Base-by-base conservation (phyloP, 1,140 invertebrate genomes). In the Drosophila burlai region DNA sequence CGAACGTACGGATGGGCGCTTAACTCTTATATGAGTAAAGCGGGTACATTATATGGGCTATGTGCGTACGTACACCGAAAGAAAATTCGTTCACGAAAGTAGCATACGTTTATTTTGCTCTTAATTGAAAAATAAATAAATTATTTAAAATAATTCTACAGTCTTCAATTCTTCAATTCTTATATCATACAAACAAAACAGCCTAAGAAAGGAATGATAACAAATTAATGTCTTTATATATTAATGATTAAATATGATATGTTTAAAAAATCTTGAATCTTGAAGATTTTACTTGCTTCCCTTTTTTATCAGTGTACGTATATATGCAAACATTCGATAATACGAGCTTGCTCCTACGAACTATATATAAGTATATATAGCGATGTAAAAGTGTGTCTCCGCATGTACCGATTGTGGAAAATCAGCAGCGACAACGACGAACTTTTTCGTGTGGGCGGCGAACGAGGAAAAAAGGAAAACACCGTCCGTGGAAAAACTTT, bases 401-500 rank as follows among this genome's bases (percentile, higher is more conserved):
- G 40, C 67, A 24, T 46, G 68, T 54, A 52, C 40, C 52, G 60
- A 76, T 64, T 63, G 71, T 45, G 62, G 55, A 67, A 66, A 77
- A 61, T 46, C 77, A 64, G 63, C 66, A 62, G 59, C 69, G 59
- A 63, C 67, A 80, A 78, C 84, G 80, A 89, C 83, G 60, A 89
- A 84, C 65, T 87, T 87, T 62, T 89, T 81, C 69, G 76, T 71
- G 84, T 75, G 84, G 85, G 81, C 66, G 68, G 52, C 46, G 66
- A 81, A 76, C 82, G 63, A 60, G 67, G 68, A 47, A 74, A 84
- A 77, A 68, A 68, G 55, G 60, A 86, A 89, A 87, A 72, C 73
- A 89, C 54, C 69, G 76, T 47, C 74, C 74, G 84, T 73, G 81
- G 77, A 89, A 89, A 87, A 90, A 84, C 54, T 89, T 89, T 79